Conservation (phyloP, 2,888 invertebrate species). For the Ramazzottius varieornatus region DNA sequence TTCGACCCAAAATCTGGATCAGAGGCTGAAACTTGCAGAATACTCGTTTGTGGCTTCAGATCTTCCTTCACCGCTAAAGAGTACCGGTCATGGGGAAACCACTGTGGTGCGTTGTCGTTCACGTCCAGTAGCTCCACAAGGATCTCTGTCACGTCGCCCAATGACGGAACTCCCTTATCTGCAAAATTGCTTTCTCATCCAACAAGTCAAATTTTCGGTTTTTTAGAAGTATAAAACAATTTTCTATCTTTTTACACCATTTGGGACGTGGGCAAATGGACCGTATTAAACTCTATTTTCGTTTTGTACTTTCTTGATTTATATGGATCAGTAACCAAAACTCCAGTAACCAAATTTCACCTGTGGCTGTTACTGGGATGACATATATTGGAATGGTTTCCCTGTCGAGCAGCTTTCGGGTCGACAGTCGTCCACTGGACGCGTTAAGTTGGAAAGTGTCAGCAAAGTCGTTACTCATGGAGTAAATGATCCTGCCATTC, state of each 20-base stretch:
- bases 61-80: slow-evolving; percentile 60
- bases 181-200: no score
- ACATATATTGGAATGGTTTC: slow-evolving; percentile 51
- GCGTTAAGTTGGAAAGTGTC: slow-evolving; percentile 58
- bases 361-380: slow-evolving; percentile 55
- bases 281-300: no score
- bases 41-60: slow-evolving; percentile 42
- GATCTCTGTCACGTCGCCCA: slow-evolving; percentile 77
- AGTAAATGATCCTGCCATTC: slow-evolving; percentile 41
- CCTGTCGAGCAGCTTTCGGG: slow-evolving; percentile 54
- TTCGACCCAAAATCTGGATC: slow-evolving; percentile 65
- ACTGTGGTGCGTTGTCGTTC: slow-evolving; percentile 74
- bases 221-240: no score
- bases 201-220: no score
- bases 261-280: no score
- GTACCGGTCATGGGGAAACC: slow-evolving; percentile 39
- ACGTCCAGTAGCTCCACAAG: slow-evolving; percentile 82
- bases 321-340: no score
- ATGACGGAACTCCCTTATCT: slow-evolving; percentile 66
- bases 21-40: slow-evolving; percentile 32
- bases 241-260: no score
- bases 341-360: no score
- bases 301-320: no score
- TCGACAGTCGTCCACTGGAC: slow-evolving; percentile 71
- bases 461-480: slow-evolving; percentile 20